phyloP scores from a whole-genome alignment of 2,888 invertebrate species.

The Argyra leucocephala region DNA sequence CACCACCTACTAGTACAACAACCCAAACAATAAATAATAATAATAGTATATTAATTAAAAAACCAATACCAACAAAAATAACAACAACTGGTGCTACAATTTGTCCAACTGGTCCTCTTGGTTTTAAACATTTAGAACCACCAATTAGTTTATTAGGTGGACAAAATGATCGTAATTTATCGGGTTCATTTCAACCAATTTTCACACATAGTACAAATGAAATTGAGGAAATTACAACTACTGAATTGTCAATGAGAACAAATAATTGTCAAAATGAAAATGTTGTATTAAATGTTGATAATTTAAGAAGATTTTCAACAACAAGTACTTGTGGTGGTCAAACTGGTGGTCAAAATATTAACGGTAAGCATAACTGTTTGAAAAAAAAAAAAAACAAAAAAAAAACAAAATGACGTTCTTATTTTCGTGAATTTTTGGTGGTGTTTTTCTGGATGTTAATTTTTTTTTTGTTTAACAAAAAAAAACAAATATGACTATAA shows the following conservation, averaged over 20 bases:
- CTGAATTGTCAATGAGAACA: conserved; percentile 40
- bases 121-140: conserved; percentile 12
- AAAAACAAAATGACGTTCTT: neutral
- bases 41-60: neutral
- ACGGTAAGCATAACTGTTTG: conserved; percentile 33
- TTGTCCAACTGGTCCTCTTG: conserved; percentile 14
- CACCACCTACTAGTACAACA: neutral
- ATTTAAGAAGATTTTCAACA: conserved; percentile 37
- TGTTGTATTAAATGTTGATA: conserved; percentile 38
- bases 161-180: conserved; percentile 22
- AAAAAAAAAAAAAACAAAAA: neutral
- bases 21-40: neutral
- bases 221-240: conserved; percentile 35
- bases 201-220: conserved; percentile 21
- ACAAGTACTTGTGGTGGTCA: neutral
- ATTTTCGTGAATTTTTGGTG: too few species aligned
- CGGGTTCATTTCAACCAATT: conserved; percentile 16
- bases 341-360: conserved; percentile 39
- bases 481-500: too few species aligned
- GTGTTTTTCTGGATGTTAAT: too few species aligned
- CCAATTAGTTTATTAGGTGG: neutral
- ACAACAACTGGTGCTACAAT: neutral
- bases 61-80: neutral
- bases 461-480: too few species aligned
- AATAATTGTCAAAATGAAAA: conserved; percentile 38